Conservation (phyloP, 2,888 invertebrate genomes). For the Agonopterix alstromeriana region DNA sequence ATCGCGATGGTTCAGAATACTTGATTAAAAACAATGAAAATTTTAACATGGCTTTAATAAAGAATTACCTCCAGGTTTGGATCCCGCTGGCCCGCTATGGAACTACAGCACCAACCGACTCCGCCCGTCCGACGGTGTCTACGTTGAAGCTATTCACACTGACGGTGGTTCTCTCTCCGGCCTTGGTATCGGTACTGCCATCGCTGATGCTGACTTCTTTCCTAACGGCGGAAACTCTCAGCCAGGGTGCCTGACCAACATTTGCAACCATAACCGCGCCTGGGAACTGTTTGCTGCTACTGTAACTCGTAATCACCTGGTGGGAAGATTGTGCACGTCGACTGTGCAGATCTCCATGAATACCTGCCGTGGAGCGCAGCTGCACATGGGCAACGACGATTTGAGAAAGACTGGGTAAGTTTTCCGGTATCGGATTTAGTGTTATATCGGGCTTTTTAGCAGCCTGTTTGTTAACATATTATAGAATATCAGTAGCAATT, state of each 20-base stretch:
- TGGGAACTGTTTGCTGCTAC: constrained; percentile 49
- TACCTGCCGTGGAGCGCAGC: constrained; percentile 31
- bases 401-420: constrained; percentile 40
- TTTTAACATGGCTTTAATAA: not conserved
- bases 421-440: not conserved
- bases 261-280: constrained; percentile 52
- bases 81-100: constrained; percentile 55
- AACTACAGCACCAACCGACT: constrained; percentile 30
- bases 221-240: constrained; percentile 73
- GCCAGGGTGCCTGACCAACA: constrained; percentile 40
- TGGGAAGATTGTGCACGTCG: constrained; percentile 33
- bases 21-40: not conserved
- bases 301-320: constrained; percentile 40
- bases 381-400: constrained; percentile 43
- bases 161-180: constrained; percentile 55
- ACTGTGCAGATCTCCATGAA: constrained; percentile 33
- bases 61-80: constrained; percentile 30
- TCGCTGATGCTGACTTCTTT: constrained; percentile 77
- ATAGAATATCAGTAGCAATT: too few relatives aligned
- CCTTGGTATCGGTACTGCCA: constrained; percentile 60
- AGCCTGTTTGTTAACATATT: too few relatives aligned
- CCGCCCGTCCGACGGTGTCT: constrained; percentile 40
- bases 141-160: constrained; percentile 60
- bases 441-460: not conserved
- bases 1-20: too few relatives aligned